Conservation (phyloP, 2,888 invertebrate genomes). For the Syrista parreyssii region DNA sequence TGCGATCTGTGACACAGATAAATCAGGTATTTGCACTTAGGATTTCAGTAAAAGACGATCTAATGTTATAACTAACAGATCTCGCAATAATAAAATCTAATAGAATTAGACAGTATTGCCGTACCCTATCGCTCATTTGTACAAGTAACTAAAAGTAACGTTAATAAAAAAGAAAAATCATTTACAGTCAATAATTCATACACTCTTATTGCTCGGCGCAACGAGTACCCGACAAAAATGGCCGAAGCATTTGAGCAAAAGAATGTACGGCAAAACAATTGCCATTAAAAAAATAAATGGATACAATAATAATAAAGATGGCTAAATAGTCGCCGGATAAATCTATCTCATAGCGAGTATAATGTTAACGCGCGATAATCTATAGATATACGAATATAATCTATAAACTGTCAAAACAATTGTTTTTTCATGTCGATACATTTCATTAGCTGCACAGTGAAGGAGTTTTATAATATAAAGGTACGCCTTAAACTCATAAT, state of each 20-base stretch:
- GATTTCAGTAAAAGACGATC: background rate
- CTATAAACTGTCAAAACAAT: background rate
- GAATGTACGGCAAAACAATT: background rate
- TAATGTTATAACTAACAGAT: background rate
- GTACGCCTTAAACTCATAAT: constrained; percentile 1
- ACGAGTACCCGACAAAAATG: background rate
- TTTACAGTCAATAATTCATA: background rate
- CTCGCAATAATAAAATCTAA: background rate
- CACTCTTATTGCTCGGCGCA: background rate
- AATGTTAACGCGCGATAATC: background rate
- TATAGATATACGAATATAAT: background rate
- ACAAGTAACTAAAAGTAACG: background rate
- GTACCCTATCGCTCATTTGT: background rate
- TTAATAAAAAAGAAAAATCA: background rate
- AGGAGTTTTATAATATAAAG: constrained; percentile 2
- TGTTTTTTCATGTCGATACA: background rate
- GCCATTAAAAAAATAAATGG: background rate
- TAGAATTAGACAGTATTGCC: background rate
- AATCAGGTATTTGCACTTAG: background rate
- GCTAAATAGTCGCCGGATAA: background rate
- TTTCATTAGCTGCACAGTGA: constrained; percentile 18
- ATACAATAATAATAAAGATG: background rate
- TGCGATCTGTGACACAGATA: constrained; percentile 23
- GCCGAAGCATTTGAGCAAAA: background rate
- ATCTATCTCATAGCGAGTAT: background rate